These are phyloP conservation scores for Dermatophagoides farinae DNA, from an alignment of 1,140 invertebrate species.

Conservation along the genomic window DNA sequence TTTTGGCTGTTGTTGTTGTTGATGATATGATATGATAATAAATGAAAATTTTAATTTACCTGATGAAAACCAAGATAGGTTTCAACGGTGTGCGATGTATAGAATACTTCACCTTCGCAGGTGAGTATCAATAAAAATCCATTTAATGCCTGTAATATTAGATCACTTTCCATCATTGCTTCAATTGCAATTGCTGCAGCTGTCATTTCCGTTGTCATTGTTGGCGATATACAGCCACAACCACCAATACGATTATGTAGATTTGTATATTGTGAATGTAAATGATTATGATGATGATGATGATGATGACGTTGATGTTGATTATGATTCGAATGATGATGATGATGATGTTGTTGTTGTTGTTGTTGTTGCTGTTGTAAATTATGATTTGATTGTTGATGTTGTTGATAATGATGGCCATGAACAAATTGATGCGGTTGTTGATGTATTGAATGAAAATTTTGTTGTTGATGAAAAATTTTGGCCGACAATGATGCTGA, in stretches of 20 bases:
- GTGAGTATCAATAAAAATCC: constrained; percentile 95
- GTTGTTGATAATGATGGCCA: not conserved
- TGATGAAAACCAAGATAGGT: constrained; percentile 99
- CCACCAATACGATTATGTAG: too few relatives aligned
- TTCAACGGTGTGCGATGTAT: constrained; percentile 96
- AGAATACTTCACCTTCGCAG: constrained; percentile 96
- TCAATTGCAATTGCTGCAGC: constrained; percentile 27
- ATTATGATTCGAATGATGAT: not conserved
- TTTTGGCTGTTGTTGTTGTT: too few relatives aligned
- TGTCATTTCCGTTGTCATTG: not conserved
- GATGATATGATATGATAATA: not conserved
- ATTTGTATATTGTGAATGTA: not conserved
- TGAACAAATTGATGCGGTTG: not conserved
- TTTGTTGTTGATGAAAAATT: not conserved
- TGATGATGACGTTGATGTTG: not conserved
- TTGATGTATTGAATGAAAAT: not conserved
- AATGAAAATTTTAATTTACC: constrained; percentile 37
- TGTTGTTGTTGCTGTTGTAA: not conserved
- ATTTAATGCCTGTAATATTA: constrained; percentile 92
- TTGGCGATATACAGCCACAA: not conserved
- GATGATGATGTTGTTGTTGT: not conserved
- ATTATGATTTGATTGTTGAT: not conserved
- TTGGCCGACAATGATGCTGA: not conserved
- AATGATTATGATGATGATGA: not conserved
- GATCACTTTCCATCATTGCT: constrained; percentile 70